Evolutionary conservation across 2,888 invertebrate genomes (phyloP).

Genomic region (Tiliacea aurago): DNA sequence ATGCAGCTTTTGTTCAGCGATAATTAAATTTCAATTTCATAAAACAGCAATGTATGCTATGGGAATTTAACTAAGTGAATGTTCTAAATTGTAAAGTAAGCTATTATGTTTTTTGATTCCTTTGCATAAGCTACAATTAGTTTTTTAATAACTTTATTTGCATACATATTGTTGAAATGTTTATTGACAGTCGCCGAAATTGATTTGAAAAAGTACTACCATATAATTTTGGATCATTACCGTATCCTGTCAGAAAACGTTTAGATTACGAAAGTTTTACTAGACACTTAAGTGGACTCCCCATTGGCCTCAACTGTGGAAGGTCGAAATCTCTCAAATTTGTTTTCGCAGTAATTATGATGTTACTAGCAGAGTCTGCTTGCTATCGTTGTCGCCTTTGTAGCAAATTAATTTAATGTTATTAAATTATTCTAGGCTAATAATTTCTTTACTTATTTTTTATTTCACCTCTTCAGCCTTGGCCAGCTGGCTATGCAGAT

Average conservation of each 20-base stretch:
- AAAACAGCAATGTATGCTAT: conserved; percentile 51
- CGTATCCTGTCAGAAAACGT: conserved; percentile 27
- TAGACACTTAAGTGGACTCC: not conserved
- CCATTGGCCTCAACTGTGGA: not conserved
- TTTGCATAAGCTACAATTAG: conserved; percentile 40
- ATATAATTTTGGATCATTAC: conserved; percentile 32
- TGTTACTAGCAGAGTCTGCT: not conserved
- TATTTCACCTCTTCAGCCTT: too few species aligned
- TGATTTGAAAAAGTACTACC: conserved; percentile 9
- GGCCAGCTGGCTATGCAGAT: not conserved
- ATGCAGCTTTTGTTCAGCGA: conserved; percentile 21
- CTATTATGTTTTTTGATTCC: conserved; percentile 38
- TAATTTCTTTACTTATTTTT: too few species aligned
- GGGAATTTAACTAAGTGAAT: conserved; percentile 57
- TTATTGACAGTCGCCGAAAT: not conserved
- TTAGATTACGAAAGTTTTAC: conserved; percentile 4
- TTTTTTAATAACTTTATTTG: conserved; percentile 44
- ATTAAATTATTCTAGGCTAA: too few species aligned
- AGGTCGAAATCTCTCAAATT: not conserved
- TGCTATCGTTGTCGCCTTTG: not conserved
- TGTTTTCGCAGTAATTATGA: not conserved
- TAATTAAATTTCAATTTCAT: not conserved
- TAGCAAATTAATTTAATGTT: not conserved
- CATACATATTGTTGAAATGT: conserved; percentile 14
- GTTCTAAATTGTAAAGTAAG: conserved; percentile 34